phyloP scores from a whole-genome alignment of 2,113 vertebrate genomes.

The Ondatra zibethicus region DNA sequence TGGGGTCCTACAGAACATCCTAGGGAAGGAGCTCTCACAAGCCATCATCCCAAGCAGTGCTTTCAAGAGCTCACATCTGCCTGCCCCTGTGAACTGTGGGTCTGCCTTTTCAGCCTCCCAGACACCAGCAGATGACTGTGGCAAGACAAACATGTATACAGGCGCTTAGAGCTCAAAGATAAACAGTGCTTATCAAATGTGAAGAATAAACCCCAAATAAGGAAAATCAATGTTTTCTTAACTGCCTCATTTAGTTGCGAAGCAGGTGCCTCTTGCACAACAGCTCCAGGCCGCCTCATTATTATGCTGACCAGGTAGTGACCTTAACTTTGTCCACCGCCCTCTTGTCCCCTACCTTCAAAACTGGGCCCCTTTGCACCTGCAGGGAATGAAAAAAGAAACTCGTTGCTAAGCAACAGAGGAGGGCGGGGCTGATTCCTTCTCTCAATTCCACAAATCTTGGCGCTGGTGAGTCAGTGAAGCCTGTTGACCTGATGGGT shows the following conservation, averaged over 20 bases:
- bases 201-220: neutral
- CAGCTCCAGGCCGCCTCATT: neutral
- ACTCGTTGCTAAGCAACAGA: constrained; percentile 43
- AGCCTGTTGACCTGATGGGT: neutral
- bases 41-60: neutral
- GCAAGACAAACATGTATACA: neutral
- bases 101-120: neutral
- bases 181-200: neutral
- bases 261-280: neutral
- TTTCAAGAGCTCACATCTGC: rapidly evolving
- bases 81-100: neutral
- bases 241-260: constrained; percentile 1
- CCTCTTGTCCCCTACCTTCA: neutral
- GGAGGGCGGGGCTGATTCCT: neutral
- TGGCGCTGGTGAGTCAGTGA: neutral
- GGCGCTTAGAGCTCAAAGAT: neutral
- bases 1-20: rapidly evolving
- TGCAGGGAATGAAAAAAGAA: constrained; percentile 34
- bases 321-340: neutral
- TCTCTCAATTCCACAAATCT: neutral
- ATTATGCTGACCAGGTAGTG: neutral
- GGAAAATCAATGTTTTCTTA: constrained; percentile 17
- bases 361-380: neutral
- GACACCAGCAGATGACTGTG: neutral
- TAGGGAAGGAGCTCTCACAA: neutral